phyloP scores from a whole-genome alignment of 2,888 invertebrate species.

The Rugalucina vietnamica region DNA sequence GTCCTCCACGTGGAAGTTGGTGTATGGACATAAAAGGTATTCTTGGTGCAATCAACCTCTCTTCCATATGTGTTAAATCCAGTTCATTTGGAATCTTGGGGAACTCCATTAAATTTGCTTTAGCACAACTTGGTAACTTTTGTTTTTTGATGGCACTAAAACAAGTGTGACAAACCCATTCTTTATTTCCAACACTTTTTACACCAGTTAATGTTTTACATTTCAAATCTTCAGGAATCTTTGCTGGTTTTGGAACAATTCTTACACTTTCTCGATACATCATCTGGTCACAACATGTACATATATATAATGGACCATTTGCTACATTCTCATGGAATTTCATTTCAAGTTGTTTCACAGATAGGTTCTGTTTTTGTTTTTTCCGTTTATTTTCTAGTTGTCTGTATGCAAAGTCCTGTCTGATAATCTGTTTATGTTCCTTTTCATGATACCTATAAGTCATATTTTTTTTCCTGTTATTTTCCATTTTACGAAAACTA shows the following conservation, averaged over 20 bases:
- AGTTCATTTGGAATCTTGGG: conserved; percentile 43
- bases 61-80: conserved; percentile 73
- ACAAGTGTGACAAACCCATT: conserved; percentile 47
- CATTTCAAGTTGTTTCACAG: neutral
- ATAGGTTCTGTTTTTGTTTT: neutral
- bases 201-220: neutral
- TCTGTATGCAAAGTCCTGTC: neutral
- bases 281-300: conserved; percentile 24
- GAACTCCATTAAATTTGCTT: conserved; percentile 46
- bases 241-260: neutral
- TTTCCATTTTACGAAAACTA: neutral
- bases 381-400: neutral
- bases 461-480: neutral
- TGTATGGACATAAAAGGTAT: conserved; percentile 82
- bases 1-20: conserved; percentile 71
- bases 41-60: conserved; percentile 79
- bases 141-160: conserved; percentile 22
- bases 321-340: neutral
- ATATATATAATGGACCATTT: conserved; percentile 27
- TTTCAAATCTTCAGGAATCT: neutral
- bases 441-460: neutral
- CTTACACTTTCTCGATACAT: conserved; percentile 27
- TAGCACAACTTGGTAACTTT: conserved; percentile 46
- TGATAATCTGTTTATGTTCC: conserved; percentile 10
- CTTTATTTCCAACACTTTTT: conserved; percentile 13